Evolutionary conservation across 2,113 vertebrate genomes (phyloP).

Genomic region (Leucoraja erinaceus): DNA sequence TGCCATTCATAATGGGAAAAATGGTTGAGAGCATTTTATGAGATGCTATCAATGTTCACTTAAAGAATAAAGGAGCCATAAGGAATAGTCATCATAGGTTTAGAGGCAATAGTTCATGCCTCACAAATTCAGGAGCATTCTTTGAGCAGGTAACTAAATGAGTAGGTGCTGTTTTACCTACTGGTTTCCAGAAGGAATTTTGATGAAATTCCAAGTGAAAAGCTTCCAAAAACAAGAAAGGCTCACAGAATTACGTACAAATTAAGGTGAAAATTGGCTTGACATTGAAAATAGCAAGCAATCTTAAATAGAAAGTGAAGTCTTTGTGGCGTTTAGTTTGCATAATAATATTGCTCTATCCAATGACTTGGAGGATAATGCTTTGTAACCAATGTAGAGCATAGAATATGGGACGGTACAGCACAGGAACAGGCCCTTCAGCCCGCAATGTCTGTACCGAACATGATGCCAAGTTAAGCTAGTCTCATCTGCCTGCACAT

Average conservation of each 20-base stretch:
- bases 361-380: not conserved
- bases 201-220: not conserved
- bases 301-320: not conserved
- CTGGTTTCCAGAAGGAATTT: not conserved
- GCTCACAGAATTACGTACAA: not conserved
- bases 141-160: conserved; percentile 20
- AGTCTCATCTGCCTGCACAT: too few relatives aligned
- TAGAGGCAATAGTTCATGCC: conserved; percentile 27
- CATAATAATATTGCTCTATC: not conserved
- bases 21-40: conserved; percentile 24
- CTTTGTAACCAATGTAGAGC: not conserved
- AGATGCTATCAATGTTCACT: conserved; percentile 25
- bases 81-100: conserved; percentile 26
- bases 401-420: too few relatives aligned
- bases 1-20: conserved; percentile 20
- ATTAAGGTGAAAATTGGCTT: not conserved
- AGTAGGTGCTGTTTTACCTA: not conserved
- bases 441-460: too few relatives aligned
- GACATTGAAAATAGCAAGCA: not conserved
- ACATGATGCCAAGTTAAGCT: too few relatives aligned
- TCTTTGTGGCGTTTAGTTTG: not conserved
- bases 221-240: not conserved
- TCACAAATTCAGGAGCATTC: conserved; percentile 31
- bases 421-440: too few relatives aligned
- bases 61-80: conserved; percentile 33